These are phyloP conservation scores for Crypturellus tataupa DNA, from an alignment of 2,797 vertebrate species.

Conservation along the genomic window DNA sequence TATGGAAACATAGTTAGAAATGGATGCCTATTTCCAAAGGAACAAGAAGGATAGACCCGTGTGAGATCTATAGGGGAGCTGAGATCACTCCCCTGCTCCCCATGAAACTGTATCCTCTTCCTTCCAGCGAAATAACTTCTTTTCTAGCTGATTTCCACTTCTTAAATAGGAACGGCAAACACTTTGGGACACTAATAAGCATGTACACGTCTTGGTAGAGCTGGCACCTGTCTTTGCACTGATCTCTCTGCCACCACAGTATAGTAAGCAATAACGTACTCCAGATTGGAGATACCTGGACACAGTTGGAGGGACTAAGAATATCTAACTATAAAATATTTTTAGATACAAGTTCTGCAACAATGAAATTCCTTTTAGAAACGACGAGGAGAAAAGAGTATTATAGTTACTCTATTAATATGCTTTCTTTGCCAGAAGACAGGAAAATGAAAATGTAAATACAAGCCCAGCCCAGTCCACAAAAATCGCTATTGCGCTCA, in stretches of 20 bases:
- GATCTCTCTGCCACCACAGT: neutral
- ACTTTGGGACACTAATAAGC: neutral
- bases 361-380: neutral
- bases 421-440: neutral
- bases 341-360: neutral
- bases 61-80: neutral
- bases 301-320: neutral
- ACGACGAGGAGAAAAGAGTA: neutral
- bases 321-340: neutral
- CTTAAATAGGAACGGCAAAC: neutral
- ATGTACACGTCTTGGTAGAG: neutral
- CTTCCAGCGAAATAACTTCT: neutral
- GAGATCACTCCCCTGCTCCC: neutral
- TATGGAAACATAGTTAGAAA: neutral
- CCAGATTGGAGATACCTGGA: neutral
- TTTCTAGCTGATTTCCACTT: neutral
- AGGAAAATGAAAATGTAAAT: neutral
- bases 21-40: neutral
- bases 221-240: neutral
- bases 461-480: neutral
- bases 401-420: neutral
- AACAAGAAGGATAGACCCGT: neutral
- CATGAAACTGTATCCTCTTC: accelerated
- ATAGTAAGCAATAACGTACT: accelerated
- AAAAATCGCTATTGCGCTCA: neutral